Evolutionary conservation across 1,140 invertebrate species (phyloP).

Genomic region (Apis florea): DNA sequence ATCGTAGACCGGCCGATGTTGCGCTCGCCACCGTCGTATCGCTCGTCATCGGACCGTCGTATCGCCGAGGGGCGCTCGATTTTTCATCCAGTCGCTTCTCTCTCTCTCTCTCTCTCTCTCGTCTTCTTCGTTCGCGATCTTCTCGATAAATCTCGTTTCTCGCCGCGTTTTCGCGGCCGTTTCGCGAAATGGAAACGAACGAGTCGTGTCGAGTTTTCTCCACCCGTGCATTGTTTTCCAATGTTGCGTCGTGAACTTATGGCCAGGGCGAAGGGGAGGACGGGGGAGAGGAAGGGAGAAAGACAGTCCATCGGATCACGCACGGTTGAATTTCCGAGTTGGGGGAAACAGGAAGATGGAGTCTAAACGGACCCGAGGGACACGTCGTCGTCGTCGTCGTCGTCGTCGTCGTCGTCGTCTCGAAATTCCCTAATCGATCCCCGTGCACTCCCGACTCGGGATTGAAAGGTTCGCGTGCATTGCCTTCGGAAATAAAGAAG

Average conservation of each 20-base stretch:
- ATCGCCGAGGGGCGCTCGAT: constrained; percentile 20
- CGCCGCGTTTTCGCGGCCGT: not conserved
- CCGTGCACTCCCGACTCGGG: constrained; percentile 60
- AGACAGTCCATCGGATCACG: constrained; percentile 65
- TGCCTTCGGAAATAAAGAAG: constrained; percentile 61
- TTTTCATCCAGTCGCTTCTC: not conserved
- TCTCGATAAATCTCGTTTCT: no score
- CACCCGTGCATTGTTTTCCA: constrained; percentile 72
- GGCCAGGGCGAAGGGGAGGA: not conserved
- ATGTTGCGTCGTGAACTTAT: constrained; percentile 63
- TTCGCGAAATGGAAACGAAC: constrained; percentile 12
- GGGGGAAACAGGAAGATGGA: constrained; percentile 54
- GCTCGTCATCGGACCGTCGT: not conserved
- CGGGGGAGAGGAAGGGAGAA: constrained; percentile 36
- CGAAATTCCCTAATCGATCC: constrained; percentile 72
- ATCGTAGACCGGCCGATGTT: not conserved
- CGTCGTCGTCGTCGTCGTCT: constrained; percentile 56
- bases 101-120: not conserved
- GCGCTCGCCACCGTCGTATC: constrained; percentile 16
- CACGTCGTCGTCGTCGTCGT: constrained; percentile 55
- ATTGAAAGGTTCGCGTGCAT: constrained; percentile 68
- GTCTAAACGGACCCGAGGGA: constrained; percentile 70
- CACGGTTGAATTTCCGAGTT: constrained; percentile 70
- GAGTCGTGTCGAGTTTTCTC: constrained; percentile 44
- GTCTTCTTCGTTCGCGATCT: not conserved